Evolutionary conservation across 1,140 invertebrate genomes (phyloP).

Genomic region (Hermetia illucens): DNA sequence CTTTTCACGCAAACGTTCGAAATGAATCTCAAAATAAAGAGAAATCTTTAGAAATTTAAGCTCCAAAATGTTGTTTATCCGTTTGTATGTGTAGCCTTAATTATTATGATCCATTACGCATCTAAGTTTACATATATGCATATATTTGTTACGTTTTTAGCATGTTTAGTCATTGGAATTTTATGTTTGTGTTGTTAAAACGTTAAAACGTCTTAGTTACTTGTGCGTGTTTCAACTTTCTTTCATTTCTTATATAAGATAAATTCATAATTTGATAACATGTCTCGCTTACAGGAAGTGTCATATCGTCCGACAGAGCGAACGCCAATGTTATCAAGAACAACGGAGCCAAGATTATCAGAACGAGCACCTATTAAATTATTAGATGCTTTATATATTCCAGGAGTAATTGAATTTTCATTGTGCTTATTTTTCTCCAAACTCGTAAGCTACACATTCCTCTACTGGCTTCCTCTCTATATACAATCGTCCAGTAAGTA

Average conservation of each 20-base stretch:
- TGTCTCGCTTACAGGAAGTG: constrained; percentile 29
- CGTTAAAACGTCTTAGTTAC: too few species aligned
- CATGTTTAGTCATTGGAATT: too few species aligned
- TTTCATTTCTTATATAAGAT: background rate
- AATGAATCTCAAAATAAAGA: too few species aligned
- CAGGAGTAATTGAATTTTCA: constrained; percentile 92
- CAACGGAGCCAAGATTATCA: constrained; percentile 1
- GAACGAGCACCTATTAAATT: constrained; percentile 58
- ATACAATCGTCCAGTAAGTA: constrained; percentile 73
- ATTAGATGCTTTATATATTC: constrained; percentile 61
- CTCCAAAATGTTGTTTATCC: too few species aligned
- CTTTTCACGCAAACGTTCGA: too few species aligned
- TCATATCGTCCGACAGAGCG: constrained; percentile 31
- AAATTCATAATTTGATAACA: constrained; percentile 2
- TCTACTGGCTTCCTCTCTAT: constrained; percentile 91
- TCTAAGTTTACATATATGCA: too few species aligned
- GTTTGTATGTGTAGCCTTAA: too few species aligned
- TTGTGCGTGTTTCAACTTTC: constrained; percentile 5
- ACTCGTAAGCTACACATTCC: constrained; percentile 91
- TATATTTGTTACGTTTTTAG: too few species aligned
- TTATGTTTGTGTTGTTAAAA: too few species aligned
- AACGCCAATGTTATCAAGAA: constrained; percentile 26
- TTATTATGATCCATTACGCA: too few species aligned
- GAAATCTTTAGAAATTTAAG: too few species aligned
- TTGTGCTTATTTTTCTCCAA: constrained; percentile 94